phyloP scores from a whole-genome alignment of 1,140 invertebrate species.

The Dendroctonus valens region DNA sequence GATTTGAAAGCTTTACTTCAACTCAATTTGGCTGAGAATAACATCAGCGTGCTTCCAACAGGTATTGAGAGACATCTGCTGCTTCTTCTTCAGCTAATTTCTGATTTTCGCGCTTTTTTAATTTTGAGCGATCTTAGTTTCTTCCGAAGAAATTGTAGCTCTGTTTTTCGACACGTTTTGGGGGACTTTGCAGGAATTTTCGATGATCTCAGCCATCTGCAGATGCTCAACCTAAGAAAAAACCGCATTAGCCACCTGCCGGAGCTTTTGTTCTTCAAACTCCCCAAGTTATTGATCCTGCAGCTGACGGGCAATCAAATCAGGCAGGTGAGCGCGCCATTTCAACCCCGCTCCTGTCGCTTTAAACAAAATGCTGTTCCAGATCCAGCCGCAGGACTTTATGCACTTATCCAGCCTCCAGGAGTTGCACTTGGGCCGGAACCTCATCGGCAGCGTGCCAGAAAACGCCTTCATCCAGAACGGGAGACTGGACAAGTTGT shows the following conservation, averaged over 20 bases:
- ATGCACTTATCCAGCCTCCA: constrained; percentile 39
- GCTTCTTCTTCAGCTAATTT: too few species aligned
- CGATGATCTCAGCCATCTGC: constrained; percentile 50
- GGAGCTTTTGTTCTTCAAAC: constrained; percentile 50
- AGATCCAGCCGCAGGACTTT: constrained; percentile 43
- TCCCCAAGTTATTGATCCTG: constrained; percentile 52
- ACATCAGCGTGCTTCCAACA: constrained; percentile 47
- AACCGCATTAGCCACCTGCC: constrained; percentile 54
- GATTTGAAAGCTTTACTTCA: constrained; percentile 58
- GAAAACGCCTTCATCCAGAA: constrained; percentile 42
- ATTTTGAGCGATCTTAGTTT: too few species aligned
- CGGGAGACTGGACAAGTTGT: constrained; percentile 45
- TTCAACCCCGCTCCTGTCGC: background rate
- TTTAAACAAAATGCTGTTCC: constrained; percentile 11
- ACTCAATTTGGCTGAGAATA: constrained; percentile 61
- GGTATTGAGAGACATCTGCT: too few species aligned
- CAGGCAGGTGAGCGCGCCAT: constrained; percentile 36
- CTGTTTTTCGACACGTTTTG: too few species aligned
- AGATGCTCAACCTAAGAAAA: constrained; percentile 56
- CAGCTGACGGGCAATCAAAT: constrained; percentile 50
- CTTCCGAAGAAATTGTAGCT: too few species aligned
- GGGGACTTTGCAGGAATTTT: constrained; percentile 48
- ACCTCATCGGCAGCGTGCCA: constrained; percentile 44
- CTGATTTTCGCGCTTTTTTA: too few species aligned
- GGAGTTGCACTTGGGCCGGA: constrained; percentile 47